Evolutionary conservation across 1,140 invertebrate genomes (phyloP).

Genomic region (Rhizoglyphus robini): DNA sequence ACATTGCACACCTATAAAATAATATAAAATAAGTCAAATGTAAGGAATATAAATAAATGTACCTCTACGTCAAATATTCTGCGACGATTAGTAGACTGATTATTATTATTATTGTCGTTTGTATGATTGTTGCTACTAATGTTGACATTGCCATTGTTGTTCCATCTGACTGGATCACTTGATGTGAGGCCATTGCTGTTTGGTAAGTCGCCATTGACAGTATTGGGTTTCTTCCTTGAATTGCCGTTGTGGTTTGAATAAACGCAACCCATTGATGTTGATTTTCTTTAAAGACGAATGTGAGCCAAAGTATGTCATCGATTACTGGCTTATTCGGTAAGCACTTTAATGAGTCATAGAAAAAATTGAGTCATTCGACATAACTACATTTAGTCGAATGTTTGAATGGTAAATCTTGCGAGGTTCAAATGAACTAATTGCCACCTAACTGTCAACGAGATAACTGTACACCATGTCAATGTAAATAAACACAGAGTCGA

Average conservation of each 20-base stretch:
- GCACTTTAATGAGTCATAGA: too few species aligned
- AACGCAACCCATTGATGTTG: constrained; percentile 14
- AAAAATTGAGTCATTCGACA: too few species aligned
- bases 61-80: constrained; percentile 1
- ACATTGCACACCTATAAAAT: constrained; percentile 47
- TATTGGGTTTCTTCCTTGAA: background rate
- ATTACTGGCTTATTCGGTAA: too few species aligned
- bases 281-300: too few species aligned
- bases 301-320: too few species aligned
- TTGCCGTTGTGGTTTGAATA: background rate
- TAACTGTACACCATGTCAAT: too few species aligned
- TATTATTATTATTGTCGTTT: background rate
- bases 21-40: background rate
- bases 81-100: background rate
- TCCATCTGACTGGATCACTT: background rate
- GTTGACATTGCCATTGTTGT: background rate
- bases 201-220: background rate
- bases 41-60: background rate
- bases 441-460: too few species aligned
- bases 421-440: too few species aligned
- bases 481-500: too few species aligned
- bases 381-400: too few species aligned
- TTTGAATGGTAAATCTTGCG: too few species aligned
- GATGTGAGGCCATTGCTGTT: background rate
- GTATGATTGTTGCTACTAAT: background rate